Base-by-base conservation (phyloP, 92 coral and sea anemone species). In the Umimayanthus kanabou region DNA sequence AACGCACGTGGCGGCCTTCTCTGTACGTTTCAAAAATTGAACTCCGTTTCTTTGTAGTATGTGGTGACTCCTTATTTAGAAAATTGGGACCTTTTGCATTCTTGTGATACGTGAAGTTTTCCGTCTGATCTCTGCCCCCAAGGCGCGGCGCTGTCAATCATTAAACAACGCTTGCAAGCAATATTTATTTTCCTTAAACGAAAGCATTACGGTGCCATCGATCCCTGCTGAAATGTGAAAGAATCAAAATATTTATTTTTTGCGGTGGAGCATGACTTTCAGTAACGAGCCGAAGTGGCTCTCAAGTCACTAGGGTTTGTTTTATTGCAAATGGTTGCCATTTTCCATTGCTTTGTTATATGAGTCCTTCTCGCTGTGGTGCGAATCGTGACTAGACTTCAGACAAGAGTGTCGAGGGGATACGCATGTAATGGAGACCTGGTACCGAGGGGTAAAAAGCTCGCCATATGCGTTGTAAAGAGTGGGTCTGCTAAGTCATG, bases 401-500 rank as follows among this genome's bases (percentile, higher is more conserved):
- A 30, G 66, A 69, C 78, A 7, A 70, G 42, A 61, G 53, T 45
- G 85, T 69, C 87, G 87, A 83, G 87, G 42, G 42, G 47, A 45
- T 49, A 42, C 37, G 77, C 69, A 67, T 47, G 78, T 83, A 83
- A 81, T 66, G 85, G 85, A 61, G 85, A 53, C 73, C 87, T 83
- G 87, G 87, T 83, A 65, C 87, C 87, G 87, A 83, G 78, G 77
- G 30, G 79, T 83, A 11, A 71, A 33, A 83, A n/a, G 69, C 87
- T 16, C 13, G 1, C 87, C 43, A 69, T 70, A 45, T 83, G 87
- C 78, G 79, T 83, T 83, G 78, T 74, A 78, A 83, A 47, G 87
- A 45, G 73, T 53, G 33, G 66, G 16, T 45, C 65, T 47, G 87
- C 78, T 83, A 83, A 70, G 39, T 70, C 78, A 83, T 83, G 87